Percentiles rank a stretch among this genome's conserved stretches.
Conservation (phyloP, 2,113 vertebrate genomes). For the Malurus melanocephalus region DNA sequence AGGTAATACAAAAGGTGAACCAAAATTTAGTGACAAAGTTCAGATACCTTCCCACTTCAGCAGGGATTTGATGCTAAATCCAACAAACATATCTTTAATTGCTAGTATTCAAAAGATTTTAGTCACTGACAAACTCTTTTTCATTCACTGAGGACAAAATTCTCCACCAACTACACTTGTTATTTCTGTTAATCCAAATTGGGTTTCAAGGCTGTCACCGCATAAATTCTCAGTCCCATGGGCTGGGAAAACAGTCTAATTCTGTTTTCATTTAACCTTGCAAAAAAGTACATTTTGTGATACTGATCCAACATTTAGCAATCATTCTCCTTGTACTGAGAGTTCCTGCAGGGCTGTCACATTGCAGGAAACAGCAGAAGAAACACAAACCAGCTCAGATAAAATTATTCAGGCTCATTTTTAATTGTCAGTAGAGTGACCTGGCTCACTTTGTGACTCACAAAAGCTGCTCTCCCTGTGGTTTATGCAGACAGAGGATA, state of each 20-base stretch:
- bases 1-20: constrained; percentile 17
- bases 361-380: neutral
- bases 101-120: constrained; percentile 12
- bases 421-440: neutral
- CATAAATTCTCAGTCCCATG: constrained; percentile 13
- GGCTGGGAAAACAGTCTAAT: neutral
- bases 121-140: neutral
- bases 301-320: neutral
- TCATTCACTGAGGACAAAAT: neutral
- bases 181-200: constrained; percentile 37
- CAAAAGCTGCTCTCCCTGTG: neutral
- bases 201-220: neutral
- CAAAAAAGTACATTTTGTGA: neutral
- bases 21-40: neutral
- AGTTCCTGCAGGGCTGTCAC: neutral
- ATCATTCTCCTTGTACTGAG: neutral
- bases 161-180: neutral
- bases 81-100: constrained; percentile 14
- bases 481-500: neutral
- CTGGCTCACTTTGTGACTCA: neutral
- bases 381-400: neutral
- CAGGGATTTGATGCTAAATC: neutral
- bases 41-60: neutral
- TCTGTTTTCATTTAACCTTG: constrained; percentile 40
- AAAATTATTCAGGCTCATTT: neutral